Percentiles rank a stretch among this genome's conserved stretches.
phyloP scores from a whole-genome alignment of 2,113 vertebrate species.

The Zosterops borbonicus region DNA sequence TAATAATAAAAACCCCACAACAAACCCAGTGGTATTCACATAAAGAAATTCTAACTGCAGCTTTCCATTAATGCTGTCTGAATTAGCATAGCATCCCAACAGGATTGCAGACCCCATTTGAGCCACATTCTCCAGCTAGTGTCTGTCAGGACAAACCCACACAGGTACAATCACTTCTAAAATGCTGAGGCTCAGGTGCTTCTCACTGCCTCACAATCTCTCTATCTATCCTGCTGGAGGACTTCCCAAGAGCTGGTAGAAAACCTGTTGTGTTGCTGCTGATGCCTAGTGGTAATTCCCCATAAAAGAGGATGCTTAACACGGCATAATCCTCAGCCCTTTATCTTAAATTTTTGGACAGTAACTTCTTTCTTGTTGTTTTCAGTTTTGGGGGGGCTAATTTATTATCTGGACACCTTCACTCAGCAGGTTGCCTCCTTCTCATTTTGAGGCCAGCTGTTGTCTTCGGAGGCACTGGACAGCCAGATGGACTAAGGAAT shows the following conservation, averaged over 20 bases:
- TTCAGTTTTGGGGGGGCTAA: neutral
- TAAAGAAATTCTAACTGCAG: neutral
- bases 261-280: neutral
- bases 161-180: neutral
- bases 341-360: neutral
- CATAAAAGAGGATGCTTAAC: neutral
- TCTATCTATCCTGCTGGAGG: neutral
- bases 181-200: neutral
- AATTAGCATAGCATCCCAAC: neutral
- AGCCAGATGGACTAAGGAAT: neutral
- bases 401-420: conserved; percentile 12
- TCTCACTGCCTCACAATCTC: neutral
- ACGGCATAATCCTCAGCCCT: neutral
- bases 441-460: conserved; percentile 3
- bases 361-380: neutral
- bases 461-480: neutral
- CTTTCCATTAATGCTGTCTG: neutral
- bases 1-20: neutral
- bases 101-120: neutral
- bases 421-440: neutral
- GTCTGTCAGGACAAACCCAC: neutral
- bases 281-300: neutral
- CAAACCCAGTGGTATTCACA: neutral
- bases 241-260: neutral
- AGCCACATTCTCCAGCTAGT: neutral